Evolutionary conservation across 2,797 vertebrate genomes (phyloP), one percentile per base, ranked within the genome.

Genomic region (Rhinella marina): DNA sequence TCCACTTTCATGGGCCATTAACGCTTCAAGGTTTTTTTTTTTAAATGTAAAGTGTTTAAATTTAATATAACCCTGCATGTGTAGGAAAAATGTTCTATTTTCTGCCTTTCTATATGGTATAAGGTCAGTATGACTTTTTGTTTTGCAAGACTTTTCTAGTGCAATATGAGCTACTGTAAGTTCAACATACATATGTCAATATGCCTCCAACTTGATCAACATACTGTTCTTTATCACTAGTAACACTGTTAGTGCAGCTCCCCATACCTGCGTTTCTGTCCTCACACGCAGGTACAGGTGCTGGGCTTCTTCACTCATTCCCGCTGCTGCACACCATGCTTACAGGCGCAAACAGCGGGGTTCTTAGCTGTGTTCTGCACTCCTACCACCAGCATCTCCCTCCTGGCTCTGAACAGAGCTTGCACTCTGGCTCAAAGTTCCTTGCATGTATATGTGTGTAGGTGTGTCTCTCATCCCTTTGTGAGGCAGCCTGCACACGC

Each of bases 1-100:
- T 61, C 48, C 23, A 75, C 32, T 75, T 75, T 84, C 17, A 57
- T 54, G 54, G 27, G 56, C 8, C 61, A 75, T n/a, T 83, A 54
- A 56, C 68, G 61, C 56, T 84, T 59, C 1, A 48, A 25, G 10
- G 13, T 59, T 59, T 21, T n/a, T n/a, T 7, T 59, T 59, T 23
- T 32, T 14, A 2, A 79, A 25, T 29, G 0, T 73, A 11, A n/a
- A 48, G 9, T 25, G 29, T 66, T 48, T 64, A 66, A 64, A 81
- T 41, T 41, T 41, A 41, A 64, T 75, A 5, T 19, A 50, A 73
- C 32, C 70, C 11, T 48, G 3, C 17, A 41, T 32, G 6, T 72
- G 10, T 19, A 72, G 27, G 7, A 70, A 25, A 70, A 27, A 14
- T 2, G 57, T 7, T 29, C 1, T 29, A 78, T 16, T 10, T 27